phyloP scores from a whole-genome alignment of 2,888 invertebrate species.

The Pogonocherus hispidulus region DNA sequence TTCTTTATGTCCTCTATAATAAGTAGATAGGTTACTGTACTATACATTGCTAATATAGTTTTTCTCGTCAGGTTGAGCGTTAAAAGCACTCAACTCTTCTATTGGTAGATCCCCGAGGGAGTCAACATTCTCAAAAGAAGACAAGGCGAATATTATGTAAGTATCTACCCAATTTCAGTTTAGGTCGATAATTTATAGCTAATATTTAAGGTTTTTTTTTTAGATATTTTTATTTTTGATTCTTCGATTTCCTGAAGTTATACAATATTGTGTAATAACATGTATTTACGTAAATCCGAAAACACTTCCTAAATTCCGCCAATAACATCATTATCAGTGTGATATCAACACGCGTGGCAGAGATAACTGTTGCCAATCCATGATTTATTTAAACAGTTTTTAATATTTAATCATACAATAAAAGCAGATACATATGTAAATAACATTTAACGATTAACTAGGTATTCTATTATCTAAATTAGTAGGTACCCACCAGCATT shows the following conservation, averaged over 20 bases:
- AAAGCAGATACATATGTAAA: no score
- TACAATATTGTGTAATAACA: conserved; percentile 18
- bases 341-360: neutral
- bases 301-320: neutral
- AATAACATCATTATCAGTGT: neutral
- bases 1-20: no score
- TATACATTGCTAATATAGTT: no score
- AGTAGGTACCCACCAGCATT: no score
- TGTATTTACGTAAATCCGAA: neutral
- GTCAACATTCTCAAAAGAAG: conserved; percentile 69
- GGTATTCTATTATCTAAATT: no score
- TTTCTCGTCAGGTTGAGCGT: conserved; percentile 69
- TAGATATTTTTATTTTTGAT: neutral
- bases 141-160: conserved; percentile 61
- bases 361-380: conserved; percentile 20
- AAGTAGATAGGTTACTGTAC: no score
- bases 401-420: no score
- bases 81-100: conserved; percentile 68
- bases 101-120: conserved; percentile 65
- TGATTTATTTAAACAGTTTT: neutral
- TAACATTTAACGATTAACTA: no score
- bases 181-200: no score
- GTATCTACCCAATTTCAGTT: conserved; percentile 32
- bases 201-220: neutral
- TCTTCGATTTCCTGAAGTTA: neutral